Evolutionary conservation across 1,140 invertebrate genomes (phyloP).

Genomic region (Hypothenemus hampei): DNA sequence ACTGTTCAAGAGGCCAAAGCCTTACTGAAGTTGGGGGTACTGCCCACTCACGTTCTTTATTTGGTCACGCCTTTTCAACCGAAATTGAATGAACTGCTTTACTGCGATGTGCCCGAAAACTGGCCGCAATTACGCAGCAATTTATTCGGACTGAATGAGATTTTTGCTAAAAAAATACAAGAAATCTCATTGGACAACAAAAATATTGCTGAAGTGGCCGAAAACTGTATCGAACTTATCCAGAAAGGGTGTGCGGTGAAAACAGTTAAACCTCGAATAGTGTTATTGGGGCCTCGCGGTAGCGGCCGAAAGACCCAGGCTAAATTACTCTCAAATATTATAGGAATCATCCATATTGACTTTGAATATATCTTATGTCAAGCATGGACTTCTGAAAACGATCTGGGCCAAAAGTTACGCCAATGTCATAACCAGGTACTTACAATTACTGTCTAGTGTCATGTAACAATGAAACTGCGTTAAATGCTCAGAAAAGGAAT

Average conservation of each 20-base stretch:
- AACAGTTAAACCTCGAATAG: constrained; percentile 44
- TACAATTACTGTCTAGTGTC: too few relatives aligned
- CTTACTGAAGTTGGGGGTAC: constrained; percentile 46
- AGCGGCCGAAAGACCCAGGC: constrained; percentile 49
- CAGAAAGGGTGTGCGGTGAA: constrained; percentile 30
- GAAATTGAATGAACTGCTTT: constrained; percentile 36
- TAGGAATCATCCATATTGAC: constrained; percentile 51
- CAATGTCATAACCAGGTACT: constrained; percentile 38
- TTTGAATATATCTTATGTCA: constrained; percentile 52
- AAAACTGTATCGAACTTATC: constrained; percentile 32
- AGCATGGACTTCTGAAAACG: constrained; percentile 45
- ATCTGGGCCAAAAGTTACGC: constrained; percentile 49
- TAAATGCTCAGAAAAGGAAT: too few relatives aligned
- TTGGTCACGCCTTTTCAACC: constrained; percentile 42
- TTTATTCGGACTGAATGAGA: constrained; percentile 32
- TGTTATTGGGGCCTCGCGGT: constrained; percentile 50
- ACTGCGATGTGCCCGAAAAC: constrained; percentile 33
- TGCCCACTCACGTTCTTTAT: constrained; percentile 51
- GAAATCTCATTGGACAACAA: constrained; percentile 19
- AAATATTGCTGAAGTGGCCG: constrained; percentile 22
- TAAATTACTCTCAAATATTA: constrained; percentile 42
- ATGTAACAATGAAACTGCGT: too few relatives aligned
- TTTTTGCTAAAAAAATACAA: constrained; percentile 35
- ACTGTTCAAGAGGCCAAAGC: constrained; percentile 46
- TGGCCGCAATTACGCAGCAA: constrained; percentile 40